These are phyloP conservation scores for Brachionus sp. DNA, from an alignment of 1,140 invertebrate species.

Conservation along the genomic window DNA sequence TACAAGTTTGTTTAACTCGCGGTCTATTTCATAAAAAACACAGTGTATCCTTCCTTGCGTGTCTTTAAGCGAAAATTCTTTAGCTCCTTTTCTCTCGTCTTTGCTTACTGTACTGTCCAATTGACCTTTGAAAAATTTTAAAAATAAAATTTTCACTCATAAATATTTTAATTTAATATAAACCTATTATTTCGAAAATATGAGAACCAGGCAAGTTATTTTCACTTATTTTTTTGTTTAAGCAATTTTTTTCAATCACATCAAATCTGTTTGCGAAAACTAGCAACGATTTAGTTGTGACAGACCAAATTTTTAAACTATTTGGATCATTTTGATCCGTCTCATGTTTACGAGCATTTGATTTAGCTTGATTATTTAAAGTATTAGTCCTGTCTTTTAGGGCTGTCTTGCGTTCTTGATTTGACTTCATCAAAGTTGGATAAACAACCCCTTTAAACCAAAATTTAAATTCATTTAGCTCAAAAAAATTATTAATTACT, in stretches of 20 bases:
- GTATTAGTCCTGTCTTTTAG: neutral
- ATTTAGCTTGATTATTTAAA: neutral
- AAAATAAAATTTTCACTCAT: neutral
- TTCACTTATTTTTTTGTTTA: neutral
- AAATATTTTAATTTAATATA: neutral
- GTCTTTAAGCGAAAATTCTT: slow-evolving; percentile 33
- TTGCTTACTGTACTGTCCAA: slow-evolving; percentile 8
- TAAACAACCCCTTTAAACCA: neutral
- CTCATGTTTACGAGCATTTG: neutral
- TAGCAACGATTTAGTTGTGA: neutral
- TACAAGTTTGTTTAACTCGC: neutral
- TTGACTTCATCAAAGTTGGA: neutral
- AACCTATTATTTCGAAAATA: slow-evolving; percentile 35
- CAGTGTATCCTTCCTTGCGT: slow-evolving; percentile 1
- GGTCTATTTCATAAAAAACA: slow-evolving; percentile 37
- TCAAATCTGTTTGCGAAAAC: neutral
- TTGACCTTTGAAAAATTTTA: neutral
- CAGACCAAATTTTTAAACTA: neutral
- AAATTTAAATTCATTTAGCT: neutral
- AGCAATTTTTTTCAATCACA: neutral
- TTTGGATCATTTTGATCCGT: neutral
- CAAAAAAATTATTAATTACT: neutral
- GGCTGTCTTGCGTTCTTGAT: neutral
- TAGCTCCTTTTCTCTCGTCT: neutral
- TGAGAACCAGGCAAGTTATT: neutral